Evolutionary conservation across 2,797 vertebrate species (phyloP).

Genomic region (Anisognathus igniventris): DNA sequence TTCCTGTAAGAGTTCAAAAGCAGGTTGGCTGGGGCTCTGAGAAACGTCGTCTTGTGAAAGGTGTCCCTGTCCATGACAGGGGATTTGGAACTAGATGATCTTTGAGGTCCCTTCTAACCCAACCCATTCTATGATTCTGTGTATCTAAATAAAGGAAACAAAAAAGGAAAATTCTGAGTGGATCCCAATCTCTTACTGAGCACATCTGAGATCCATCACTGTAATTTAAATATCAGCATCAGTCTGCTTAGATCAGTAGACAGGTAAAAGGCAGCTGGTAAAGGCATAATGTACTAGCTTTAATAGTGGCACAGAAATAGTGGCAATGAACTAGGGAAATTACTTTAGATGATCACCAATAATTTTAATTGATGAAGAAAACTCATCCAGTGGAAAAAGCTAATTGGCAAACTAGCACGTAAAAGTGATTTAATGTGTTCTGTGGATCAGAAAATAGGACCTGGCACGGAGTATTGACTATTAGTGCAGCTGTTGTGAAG

Average conservation of each 20-base stretch:
- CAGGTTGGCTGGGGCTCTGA: neutral
- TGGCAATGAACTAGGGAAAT: slow-evolving; percentile 68
- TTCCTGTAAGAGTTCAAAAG: neutral
- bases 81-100: neutral
- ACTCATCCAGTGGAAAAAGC: slow-evolving; percentile 69
- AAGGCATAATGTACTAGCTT: slow-evolving; percentile 7
- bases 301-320: slow-evolving; percentile 31
- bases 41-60: neutral
- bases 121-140: neutral
- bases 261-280: slow-evolving; percentile 28
- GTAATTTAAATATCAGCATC: neutral
- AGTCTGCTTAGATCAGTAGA: slow-evolving; percentile 20
- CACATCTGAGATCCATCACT: neutral
- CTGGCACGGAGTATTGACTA: slow-evolving; percentile 44
- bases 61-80: neutral
- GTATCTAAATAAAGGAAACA: neutral
- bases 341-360: slow-evolving; percentile 70
- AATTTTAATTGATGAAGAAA: slow-evolving; percentile 75
- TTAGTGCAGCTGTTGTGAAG: slow-evolving; percentile 59
- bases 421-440: slow-evolving; percentile 70
- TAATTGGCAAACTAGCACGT: slow-evolving; percentile 71
- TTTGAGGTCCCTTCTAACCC: neutral
- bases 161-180: neutral
- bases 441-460: slow-evolving; percentile 57
- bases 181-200: neutral